phyloP scores from a whole-genome alignment of 2,113 vertebrate genomes.

The Hippocampus zosterae region DNA sequence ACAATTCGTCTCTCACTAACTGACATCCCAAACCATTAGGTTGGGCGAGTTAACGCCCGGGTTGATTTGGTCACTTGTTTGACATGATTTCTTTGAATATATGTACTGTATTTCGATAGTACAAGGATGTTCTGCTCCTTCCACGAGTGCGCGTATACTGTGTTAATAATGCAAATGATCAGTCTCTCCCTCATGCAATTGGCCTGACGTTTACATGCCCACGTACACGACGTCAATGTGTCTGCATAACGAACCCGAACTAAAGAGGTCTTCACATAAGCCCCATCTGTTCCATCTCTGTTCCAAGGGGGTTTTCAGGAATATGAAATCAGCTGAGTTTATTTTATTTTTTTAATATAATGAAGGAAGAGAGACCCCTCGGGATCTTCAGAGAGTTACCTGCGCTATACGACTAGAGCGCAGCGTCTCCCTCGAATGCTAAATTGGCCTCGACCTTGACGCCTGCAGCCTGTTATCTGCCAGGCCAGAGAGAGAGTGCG shows the following conservation, averaged over 20 bases:
- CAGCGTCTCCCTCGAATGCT: conserved; percentile 36
- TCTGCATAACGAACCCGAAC: neutral
- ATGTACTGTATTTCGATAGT: neutral
- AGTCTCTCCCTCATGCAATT: neutral
- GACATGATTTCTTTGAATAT: neutral
- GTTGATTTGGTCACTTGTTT: neutral
- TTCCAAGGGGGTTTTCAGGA: neutral
- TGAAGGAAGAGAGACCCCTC: neutral
- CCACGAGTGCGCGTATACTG: neutral
- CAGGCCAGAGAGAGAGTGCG: neutral
- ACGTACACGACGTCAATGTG: neutral
- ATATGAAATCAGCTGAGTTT: neutral
- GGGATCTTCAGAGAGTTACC: neutral
- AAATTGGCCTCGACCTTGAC: conserved; percentile 51
- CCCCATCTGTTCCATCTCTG: neutral
- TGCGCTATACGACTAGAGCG: conserved; percentile 29
- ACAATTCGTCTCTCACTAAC: neutral
- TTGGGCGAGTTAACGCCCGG: neutral
- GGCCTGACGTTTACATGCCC: neutral
- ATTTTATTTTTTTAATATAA: neutral
- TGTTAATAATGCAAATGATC: neutral
- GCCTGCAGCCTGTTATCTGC: conserved; percentile 35
- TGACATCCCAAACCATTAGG: neutral
- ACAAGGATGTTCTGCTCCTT: neutral
- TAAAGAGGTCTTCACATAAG: neutral